Base-by-base conservation (phyloP, 1,140 invertebrate species). In the Tribolium castaneum region DNA sequence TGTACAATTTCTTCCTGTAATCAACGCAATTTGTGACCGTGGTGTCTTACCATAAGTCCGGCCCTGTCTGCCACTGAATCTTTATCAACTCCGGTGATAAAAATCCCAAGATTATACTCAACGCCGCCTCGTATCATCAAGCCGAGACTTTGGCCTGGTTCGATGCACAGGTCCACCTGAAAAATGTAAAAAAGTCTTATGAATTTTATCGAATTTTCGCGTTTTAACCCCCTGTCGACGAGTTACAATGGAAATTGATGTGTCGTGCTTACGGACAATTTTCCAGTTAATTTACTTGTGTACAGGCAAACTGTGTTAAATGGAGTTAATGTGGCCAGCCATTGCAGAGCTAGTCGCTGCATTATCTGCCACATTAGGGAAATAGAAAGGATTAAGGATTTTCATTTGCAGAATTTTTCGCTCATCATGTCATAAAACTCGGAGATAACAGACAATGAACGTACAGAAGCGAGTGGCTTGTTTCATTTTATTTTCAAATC, bases 71-170 rank as follows among this genome's bases (percentile, higher is more conserved):
- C 96, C 0, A 97, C 94, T 25, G 96, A 98, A 81, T 95, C 94
- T 82, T 94, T 94, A 86, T 98, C 97, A 9, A 98, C 95, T 1
- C 96, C 96, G 0, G 97, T 98, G 77, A 99, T 93, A 87, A 97
- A 98, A 84, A 98, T 97, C 1, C 97, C 97, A 49, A 98, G 90
- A 79, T 95, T 97, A 87, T 97, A 98, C 86, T 99, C 97, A 14
- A 95, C 90, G 1, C 97, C 97, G 16, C 97, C 97, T 66, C 97
- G 89, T 71, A 99, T 98, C 95, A 97, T 97, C 76, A 99, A 88
- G 7, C 97, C 97, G 66, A 98, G 88, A 72, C 94, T 96, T 84
- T 97, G 94, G 0, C 95, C 95, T 3, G 95, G 94, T 84, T 97
- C 94, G 82, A 98, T 96, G 81, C 93, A 93, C 74, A 95, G 88